Conservation (phyloP, 2,113 vertebrate species). For the Erinaceus europaeus region DNA sequence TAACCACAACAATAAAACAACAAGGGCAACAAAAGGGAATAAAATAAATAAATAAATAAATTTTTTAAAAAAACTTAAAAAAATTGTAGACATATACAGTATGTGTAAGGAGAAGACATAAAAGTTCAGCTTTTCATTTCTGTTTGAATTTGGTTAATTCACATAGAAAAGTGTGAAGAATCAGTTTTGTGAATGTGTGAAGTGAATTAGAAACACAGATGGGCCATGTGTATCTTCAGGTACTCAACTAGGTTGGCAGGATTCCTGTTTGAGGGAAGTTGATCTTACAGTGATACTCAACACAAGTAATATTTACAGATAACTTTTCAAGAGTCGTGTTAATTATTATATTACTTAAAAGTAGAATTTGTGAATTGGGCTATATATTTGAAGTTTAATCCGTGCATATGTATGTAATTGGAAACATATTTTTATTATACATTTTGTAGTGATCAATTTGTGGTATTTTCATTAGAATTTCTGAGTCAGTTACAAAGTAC, state of each 20-base stretch:
- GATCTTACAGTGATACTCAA: neutral
- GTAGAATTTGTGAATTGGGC: neutral
- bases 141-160: neutral
- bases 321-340: neutral
- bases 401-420: neutral
- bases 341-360: constrained; percentile 11
- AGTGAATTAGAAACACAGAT: constrained; percentile 1
- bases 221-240: neutral
- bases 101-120: neutral
- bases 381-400: constrained; percentile 17
- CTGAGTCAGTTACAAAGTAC: neutral
- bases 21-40: too few species aligned
- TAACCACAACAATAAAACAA: too few species aligned
- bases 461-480: constrained; percentile 33
- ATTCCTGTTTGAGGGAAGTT: neutral
- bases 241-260: neutral
- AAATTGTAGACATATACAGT: neutral
- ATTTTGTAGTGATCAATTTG: constrained; percentile 9
- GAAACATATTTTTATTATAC: constrained; percentile 38
- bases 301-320: neutral
- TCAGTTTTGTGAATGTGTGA: constrained; percentile 29
- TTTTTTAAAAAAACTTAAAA: too few species aligned
- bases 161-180: neutral
- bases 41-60: too few species aligned
- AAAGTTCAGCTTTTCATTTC: constrained; percentile 14